These are phyloP conservation scores for Mus caroli DNA, from an alignment of 2,797 vertebrate species.

Conservation along the genomic window DNA sequence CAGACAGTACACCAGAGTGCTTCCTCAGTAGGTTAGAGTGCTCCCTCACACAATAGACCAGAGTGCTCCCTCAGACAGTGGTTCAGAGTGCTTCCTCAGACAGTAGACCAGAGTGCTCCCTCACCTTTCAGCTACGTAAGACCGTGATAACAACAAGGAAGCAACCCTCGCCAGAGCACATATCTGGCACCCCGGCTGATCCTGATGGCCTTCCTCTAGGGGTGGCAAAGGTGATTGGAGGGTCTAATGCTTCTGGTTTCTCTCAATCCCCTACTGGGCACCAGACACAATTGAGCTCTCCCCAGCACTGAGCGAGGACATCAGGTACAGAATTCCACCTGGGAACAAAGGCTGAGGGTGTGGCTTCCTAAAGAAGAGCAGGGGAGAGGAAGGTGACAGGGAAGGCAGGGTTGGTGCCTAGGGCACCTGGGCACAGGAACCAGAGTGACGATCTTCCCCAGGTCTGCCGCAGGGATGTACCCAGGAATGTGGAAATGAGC, in stretches of 20 bases:
- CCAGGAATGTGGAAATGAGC: background rate
- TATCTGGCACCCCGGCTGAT: background rate
- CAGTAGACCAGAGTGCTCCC: background rate
- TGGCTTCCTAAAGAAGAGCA: too few species aligned
- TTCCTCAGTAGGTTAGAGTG: background rate
- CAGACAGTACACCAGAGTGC: background rate
- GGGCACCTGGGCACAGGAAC: background rate
- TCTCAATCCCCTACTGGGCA: background rate
- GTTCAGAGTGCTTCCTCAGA: background rate
- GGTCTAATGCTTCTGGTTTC: background rate
- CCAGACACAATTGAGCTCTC: background rate
- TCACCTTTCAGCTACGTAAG: background rate
- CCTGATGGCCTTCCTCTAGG: background rate
- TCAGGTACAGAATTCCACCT: background rate
- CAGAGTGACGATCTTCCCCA: background rate
- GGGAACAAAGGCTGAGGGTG: background rate
- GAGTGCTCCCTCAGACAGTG: background rate
- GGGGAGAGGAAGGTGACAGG: rapidly evolving
- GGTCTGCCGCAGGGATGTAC: background rate
- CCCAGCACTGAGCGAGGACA: background rate
- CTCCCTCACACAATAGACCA: background rate
- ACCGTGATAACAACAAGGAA: background rate
- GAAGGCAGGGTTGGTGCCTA: background rate
- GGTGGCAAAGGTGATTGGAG: background rate
- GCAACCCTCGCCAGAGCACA: background rate